Evolutionary conservation across 64 coral and sea anemone species (phyloP), one percentile per base, ranked within the genome.

Genomic region (Trachythela sp.): DNA sequence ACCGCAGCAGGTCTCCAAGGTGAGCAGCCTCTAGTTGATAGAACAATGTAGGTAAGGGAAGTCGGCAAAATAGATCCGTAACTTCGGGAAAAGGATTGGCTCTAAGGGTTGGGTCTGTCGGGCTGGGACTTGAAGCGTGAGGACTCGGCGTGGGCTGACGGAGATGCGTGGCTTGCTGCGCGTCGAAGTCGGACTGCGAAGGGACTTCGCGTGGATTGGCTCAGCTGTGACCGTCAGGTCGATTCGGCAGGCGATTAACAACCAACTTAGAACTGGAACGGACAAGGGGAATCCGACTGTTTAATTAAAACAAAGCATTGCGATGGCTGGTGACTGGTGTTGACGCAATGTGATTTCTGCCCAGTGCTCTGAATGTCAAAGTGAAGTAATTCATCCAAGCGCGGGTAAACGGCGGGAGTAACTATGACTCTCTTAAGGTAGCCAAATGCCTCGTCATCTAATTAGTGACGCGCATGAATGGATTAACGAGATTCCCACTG

Each of bases 321-420:
- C 71, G 71, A 77, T 77, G 71, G 71, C 71, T 77, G 71, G 71
- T 77, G 71, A 77, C 36, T 77, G 71, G 71, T 77, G 31, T 35
- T 77, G 71, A 77, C 31, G 71, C 71, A 77, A 77, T 77, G 71
- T 77, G 31, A 77, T 77, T 77, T 77, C 71, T 77, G 71, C 71
- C 71, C 71, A 77, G 71, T 77, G 71, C 71, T 77, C 71, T 77
- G 71, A 77, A 77, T 77, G n/a, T 77, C 71, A 77, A 77, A 77
- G 31, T 34, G 71, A 77, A 77, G 71, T 77, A 77, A 77, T 77
- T 77, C 71, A 77, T 77, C 31, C 71, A 77, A 77, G 71, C 71
- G 31, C 71, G 71, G 71, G 71, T 77, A 77, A 77, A 35, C n/a
- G 71, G 71, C 31, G 31, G 71, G n/a, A 77, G 42, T 45, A 45